These are phyloP conservation scores for Pinctada fucata DNA, from an alignment of 2,888 invertebrate species.

Conservation along the genomic window DNA sequence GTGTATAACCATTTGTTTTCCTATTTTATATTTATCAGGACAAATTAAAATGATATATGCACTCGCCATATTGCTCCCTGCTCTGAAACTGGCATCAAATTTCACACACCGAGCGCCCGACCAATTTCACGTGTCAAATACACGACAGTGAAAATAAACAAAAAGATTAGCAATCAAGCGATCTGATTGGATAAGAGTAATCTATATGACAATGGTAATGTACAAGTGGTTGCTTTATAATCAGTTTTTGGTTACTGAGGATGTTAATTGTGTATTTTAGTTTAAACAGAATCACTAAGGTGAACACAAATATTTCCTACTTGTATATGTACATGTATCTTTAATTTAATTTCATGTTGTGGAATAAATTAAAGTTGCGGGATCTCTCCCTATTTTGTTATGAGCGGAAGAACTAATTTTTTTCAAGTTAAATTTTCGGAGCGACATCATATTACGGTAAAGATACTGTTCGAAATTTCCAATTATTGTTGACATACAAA, in stretches of 20 bases:
- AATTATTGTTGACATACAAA: not conserved
- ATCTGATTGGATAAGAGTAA: not conserved
- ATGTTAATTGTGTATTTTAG: too few species aligned
- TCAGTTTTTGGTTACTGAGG: not conserved
- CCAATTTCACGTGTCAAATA: not conserved
- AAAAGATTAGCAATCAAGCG: not conserved
- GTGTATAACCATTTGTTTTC: not conserved
- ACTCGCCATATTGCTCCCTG: not conserved
- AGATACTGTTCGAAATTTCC: not conserved
- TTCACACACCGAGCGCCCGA: not conserved
- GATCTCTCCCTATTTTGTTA: too few species aligned
- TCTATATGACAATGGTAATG: slow-evolving; percentile 5
- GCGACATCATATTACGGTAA: not conserved
- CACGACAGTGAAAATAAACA: slow-evolving; percentile 18
- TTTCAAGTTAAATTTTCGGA: too few species aligned
- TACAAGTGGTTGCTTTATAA: not conserved
- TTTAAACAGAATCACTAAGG: too few species aligned
- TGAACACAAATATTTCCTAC: too few species aligned
- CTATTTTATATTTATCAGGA: not conserved
- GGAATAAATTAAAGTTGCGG: too few species aligned
- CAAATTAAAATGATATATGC: not conserved
- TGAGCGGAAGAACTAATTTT: too few species aligned
- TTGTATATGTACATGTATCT: too few species aligned
- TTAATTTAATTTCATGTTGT: too few species aligned
- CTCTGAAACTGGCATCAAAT: not conserved